A percentile compares a stretch with the other conserved stretches of the same genome.
Conservation (phyloP, 2,888 invertebrate genomes). For the Onthophagus sagittarius region DNA sequence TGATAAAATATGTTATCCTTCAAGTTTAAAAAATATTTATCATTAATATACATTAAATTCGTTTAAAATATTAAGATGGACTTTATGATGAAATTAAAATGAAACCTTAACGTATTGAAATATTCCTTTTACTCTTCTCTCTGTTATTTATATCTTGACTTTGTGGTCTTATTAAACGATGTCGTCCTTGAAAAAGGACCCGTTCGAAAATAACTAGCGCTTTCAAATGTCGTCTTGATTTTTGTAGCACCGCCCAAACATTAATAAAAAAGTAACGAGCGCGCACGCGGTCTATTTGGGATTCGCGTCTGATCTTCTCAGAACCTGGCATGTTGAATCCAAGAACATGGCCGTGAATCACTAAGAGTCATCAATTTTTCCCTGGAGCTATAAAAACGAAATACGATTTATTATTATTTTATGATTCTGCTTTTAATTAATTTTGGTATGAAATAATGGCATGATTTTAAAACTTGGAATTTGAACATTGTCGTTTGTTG, state of each 20-base stretch:
- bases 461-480: not conserved
- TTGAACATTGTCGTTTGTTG: not conserved
- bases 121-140: not conserved
- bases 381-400: not conserved
- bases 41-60: no score
- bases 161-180: constrained; percentile 3
- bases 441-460: no score
- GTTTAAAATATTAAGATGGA: no score
- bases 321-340: not conserved
- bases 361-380: not conserved
- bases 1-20: no score
- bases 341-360: not conserved
- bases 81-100: not conserved
- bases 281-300: constrained; percentile 2
- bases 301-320: not conserved
- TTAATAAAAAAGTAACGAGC: constrained; percentile 8
- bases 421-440: no score
- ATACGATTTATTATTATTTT: not conserved
- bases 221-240: not conserved
- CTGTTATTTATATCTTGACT: not conserved
- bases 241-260: not conserved
- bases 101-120: not conserved
- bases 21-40: no score
- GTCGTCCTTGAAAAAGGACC: constrained; percentile 12
- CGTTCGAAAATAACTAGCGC: constrained; percentile 10